A percentile compares a stretch with the other conserved stretches of the same genome.
Evolutionary conservation across 2,888 invertebrate species (phyloP).

Genomic region (Euzetes globulus): DNA sequence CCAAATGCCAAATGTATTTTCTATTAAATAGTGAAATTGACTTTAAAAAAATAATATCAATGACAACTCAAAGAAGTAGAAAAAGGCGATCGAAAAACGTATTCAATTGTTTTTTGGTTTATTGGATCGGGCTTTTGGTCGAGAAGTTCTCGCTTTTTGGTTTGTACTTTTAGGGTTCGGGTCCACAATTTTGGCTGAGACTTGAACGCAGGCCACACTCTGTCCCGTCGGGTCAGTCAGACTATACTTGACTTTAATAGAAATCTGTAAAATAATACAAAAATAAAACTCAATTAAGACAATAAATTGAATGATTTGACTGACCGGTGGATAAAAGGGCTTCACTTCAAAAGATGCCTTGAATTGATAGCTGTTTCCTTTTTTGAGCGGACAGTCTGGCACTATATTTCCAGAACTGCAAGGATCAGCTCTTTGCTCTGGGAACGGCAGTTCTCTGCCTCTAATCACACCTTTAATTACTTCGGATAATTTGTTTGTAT

Average conservation of each 20-base stretch:
- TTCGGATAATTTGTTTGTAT: constrained; percentile 33
- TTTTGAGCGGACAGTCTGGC: constrained; percentile 36
- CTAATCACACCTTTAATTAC: constrained; percentile 38
- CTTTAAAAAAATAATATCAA: background rate
- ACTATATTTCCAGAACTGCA: constrained; percentile 35
- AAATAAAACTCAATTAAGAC: background rate
- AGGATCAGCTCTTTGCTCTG: constrained; percentile 36
- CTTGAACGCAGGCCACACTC: constrained; percentile 36
- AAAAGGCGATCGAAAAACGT: background rate
- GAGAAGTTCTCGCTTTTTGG: constrained; percentile 11
- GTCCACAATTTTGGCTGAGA: constrained; percentile 36
- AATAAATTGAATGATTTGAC: background rate
- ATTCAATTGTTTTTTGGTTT: constrained; percentile 18
- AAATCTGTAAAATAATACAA: constrained; percentile 33
- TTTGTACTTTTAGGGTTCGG: constrained; percentile 29
- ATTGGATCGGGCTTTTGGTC: background rate
- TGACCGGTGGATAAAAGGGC: constrained; percentile 38
- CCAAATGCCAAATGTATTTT: too few relatives aligned
- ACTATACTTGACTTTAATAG: constrained; percentile 37
- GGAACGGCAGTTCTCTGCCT: constrained; percentile 37
- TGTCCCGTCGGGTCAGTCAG: constrained; percentile 35
- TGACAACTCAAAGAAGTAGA: background rate
- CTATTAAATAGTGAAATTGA: background rate
- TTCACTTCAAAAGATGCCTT: constrained; percentile 38
- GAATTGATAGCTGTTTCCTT: constrained; percentile 34